Conservation (phyloP, 1,140 invertebrate genomes). For the Ditylenchus dipsaci region DNA sequence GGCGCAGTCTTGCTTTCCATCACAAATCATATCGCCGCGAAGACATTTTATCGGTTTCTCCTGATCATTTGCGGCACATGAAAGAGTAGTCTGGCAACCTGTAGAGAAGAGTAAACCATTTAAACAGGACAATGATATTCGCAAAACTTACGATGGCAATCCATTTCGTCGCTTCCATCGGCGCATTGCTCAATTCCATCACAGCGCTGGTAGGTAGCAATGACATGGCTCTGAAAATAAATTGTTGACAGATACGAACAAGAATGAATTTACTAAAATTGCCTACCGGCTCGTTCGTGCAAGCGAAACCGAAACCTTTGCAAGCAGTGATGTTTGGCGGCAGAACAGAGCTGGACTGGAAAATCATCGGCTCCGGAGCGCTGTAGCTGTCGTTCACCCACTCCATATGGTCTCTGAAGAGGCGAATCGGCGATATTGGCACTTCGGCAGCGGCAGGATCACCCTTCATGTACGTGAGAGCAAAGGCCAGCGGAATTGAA, state of each 20-base stretch:
- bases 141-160: slow-evolving; percentile 24
- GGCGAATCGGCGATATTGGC: not conserved
- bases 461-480: slow-evolving; percentile 28
- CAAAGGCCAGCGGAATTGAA: slow-evolving; percentile 36
- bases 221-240: slow-evolving; percentile 21
- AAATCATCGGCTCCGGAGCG: not conserved
- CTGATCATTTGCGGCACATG: slow-evolving; percentile 13
- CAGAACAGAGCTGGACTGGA: slow-evolving; percentile 6
- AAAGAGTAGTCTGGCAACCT: slow-evolving; percentile 37
- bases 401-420: not conserved
- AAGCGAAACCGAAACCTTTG: slow-evolving; percentile 34
- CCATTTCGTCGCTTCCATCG: slow-evolving; percentile 36
- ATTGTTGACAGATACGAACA: not conserved
- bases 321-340: slow-evolving; percentile 38
- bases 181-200: slow-evolving; percentile 34
- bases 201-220: slow-evolving; percentile 35
- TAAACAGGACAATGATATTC: not conserved
- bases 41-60: slow-evolving; percentile 17
- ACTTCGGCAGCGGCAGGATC: not conserved
- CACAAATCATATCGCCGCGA: slow-evolving; percentile 29
- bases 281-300: slow-evolving; percentile 35
- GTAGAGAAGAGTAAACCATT: slow-evolving; percentile 7
- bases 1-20: slow-evolving; percentile 26
- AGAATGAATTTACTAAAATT: not conserved
- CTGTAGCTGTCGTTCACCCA: no score